Conservation (phyloP, 2,888 invertebrate species). For the Sarcophaga subvicina region DNA sequence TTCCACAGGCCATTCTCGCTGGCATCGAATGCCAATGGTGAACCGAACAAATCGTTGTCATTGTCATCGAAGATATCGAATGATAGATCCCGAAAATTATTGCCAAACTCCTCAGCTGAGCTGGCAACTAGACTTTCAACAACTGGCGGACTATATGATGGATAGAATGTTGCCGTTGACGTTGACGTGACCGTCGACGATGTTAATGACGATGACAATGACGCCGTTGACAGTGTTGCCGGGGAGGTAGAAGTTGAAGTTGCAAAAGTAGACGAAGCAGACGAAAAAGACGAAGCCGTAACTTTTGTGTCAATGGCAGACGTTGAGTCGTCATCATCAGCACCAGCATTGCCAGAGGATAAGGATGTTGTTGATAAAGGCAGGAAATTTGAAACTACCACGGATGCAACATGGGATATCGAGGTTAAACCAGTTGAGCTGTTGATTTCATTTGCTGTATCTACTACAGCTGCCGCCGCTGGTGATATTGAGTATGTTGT, state of each 20-base stretch:
- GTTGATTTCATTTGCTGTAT: conserved; percentile 60
- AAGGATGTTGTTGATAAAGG: conserved; percentile 70
- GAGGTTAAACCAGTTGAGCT: conserved; percentile 68
- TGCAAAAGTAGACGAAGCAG: conserved; percentile 37
- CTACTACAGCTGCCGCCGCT: conserved; percentile 43
- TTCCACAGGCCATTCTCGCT: conserved; percentile 82
- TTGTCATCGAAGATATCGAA: conserved; percentile 79
- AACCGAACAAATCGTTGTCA: conserved; percentile 81
- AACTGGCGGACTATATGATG: conserved; percentile 78
- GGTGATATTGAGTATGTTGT: conserved; percentile 49
- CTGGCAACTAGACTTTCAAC: conserved; percentile 79
- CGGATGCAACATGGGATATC: conserved; percentile 70
- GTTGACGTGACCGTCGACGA: conserved; percentile 55
- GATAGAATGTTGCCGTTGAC: conserved; percentile 71
- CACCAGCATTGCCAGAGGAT: conserved; percentile 43
- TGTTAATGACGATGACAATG: conserved; percentile 43
- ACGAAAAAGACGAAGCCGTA: background rate
- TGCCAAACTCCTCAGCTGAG: conserved; percentile 79
- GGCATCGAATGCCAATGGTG: conserved; percentile 82
- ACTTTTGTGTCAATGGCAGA: conserved; percentile 63
- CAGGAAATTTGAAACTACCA: conserved; percentile 73
- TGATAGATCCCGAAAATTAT: conserved; percentile 78
- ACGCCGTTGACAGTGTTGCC: conserved; percentile 40
- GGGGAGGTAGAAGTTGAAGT: conserved; percentile 25
- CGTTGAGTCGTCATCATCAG: conserved; percentile 62